Evolutionary conservation across 1,140 invertebrate genomes (phyloP).

Genomic region (Scaptodrosophila lebanonensis): DNA sequence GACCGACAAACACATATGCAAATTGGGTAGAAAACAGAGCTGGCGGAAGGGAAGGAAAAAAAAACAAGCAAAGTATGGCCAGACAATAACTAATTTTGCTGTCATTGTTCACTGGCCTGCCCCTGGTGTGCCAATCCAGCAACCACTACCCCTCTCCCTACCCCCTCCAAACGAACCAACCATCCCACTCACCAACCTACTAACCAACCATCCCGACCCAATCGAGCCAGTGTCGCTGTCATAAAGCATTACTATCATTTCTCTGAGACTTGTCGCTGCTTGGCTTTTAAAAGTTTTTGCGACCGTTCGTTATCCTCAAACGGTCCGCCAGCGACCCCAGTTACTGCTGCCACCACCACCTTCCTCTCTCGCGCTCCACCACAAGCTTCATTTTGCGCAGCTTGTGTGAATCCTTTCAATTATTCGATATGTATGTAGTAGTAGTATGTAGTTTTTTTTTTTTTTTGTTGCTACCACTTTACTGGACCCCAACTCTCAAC

Average conservation of each 20-base stretch:
- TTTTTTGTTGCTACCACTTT: conserved; percentile 24
- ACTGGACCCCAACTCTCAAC: conserved; percentile 35
- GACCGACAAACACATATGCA: conserved; percentile 26
- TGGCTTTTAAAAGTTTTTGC: conserved; percentile 35
- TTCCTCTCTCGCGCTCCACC: neutral
- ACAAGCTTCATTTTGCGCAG: conserved; percentile 30
- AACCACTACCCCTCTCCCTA: no score
- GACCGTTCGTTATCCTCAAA: no score
- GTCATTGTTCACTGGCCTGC: conserved; percentile 48
- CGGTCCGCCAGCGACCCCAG: no score
- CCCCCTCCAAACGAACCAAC: no score
- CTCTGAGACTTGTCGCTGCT: conserved; percentile 66
- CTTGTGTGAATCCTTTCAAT: conserved; percentile 63
- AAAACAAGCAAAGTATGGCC: neutral
- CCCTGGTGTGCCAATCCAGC: conserved; percentile 16
- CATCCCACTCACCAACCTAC: no score
- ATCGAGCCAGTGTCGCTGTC: conserved; percentile 4
- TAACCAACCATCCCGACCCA: no score
- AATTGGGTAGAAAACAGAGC: conserved; percentile 32
- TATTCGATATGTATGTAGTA: conserved; percentile 56
- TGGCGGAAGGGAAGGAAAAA: neutral
- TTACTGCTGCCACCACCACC: neutral
- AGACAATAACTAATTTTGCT: conserved; percentile 68
- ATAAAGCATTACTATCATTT: conserved; percentile 66
- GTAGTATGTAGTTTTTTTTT: conserved; percentile 12